A percentile compares a stretch with the other conserved stretches of the same genome.
These are phyloP conservation scores for Cheilosia grossa DNA, from an alignment of 2,888 invertebrate species.

Conservation along the genomic window DNA sequence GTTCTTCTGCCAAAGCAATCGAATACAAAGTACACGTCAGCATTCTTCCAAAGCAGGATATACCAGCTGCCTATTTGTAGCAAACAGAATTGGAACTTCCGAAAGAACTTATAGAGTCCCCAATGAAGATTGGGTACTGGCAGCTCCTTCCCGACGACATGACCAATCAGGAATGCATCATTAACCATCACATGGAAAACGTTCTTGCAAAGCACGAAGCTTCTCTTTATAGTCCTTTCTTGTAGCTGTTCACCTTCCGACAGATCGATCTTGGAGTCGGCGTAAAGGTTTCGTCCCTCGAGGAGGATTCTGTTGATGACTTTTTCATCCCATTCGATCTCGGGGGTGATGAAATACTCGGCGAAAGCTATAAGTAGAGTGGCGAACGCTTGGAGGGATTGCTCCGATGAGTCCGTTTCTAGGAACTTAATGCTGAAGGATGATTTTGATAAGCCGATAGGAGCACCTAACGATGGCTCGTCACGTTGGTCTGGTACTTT, in stretches of 20 bases:
- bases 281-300: conserved; percentile 79
- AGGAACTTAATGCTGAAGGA: conserved; percentile 65
- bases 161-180: conserved; percentile 74
- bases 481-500: not conserved
- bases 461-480: conserved; percentile 72
- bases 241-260: conserved; percentile 57
- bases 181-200: conserved; percentile 78
- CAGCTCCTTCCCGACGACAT: conserved; percentile 55
- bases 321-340: conserved; percentile 78
- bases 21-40: conserved; percentile 79
- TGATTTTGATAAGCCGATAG: conserved; percentile 78
- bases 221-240: conserved; percentile 78
- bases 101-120: conserved; percentile 77
- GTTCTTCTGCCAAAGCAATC: conserved; percentile 80
- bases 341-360: conserved; percentile 78
- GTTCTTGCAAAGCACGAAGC: conserved; percentile 79
- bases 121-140: conserved; percentile 72
- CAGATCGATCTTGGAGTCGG: conserved; percentile 75
- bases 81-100: conserved; percentile 76
- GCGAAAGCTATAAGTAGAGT: conserved; percentile 79
- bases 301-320: conserved; percentile 78
- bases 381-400: conserved; percentile 77
- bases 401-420: conserved; percentile 63
- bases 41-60: conserved; percentile 80
- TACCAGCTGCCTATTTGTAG: conserved; percentile 78